Conservation (phyloP, 2,797 vertebrate species). For the Anguilla obscura region DNA sequence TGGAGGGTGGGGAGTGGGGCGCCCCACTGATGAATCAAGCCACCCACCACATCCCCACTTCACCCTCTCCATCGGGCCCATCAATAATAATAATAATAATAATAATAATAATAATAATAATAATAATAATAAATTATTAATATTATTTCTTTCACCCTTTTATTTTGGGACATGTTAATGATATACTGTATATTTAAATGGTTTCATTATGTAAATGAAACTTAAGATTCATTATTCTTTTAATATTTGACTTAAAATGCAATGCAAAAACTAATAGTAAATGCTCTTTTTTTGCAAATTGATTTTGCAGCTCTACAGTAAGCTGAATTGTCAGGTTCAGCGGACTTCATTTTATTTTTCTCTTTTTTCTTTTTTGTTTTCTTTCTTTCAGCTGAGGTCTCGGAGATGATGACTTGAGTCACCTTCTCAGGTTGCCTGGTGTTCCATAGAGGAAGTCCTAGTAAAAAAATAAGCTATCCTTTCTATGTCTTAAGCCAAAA, state of each 20-base stretch:
- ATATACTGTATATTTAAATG: too few species aligned
- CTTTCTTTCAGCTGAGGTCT: neutral
- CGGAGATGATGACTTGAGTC: neutral
- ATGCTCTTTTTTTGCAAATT: too few species aligned
- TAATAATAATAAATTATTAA: neutral
- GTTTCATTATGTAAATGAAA: neutral
- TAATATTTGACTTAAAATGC: too few species aligned
- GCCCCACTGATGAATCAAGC: neutral
- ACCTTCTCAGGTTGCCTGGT: neutral
- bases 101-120: neutral
- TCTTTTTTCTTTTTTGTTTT: neutral
- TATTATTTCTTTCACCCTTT: too few species aligned
- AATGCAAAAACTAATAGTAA: too few species aligned
- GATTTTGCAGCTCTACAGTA: neutral
- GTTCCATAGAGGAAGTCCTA: neutral
- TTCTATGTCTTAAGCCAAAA: neutral
- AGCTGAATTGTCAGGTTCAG: neutral
- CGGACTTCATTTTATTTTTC: neutral
- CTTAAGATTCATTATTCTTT: neutral
- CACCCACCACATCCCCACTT: neutral
- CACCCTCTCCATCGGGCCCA: neutral
- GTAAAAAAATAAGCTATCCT: neutral
- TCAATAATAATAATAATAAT: neutral
- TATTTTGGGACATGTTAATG: too few species aligned
- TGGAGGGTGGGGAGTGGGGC: neutral